phyloP scores from a whole-genome alignment of 2,888 invertebrate genomes.

The Apotomis betuletana region DNA sequence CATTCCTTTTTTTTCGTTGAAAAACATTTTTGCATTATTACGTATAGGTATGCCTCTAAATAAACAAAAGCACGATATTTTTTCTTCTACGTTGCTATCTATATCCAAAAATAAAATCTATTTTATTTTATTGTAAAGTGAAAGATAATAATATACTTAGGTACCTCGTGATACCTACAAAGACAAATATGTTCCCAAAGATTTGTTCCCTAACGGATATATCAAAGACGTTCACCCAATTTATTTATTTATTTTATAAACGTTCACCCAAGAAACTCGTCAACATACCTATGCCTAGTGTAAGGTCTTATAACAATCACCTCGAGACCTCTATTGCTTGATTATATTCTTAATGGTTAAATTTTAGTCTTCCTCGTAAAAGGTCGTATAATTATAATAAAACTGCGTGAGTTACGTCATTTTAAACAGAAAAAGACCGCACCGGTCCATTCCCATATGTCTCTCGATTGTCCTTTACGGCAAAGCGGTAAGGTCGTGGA shows the following conservation, averaged over 20 bases:
- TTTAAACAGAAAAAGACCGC: not conserved
- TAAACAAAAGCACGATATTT: too few relatives aligned
- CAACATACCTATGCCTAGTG: not conserved
- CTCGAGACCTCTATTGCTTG: not conserved
- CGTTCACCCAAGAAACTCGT: not conserved
- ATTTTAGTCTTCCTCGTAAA: not conserved
- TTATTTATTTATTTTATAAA: too few relatives aligned
- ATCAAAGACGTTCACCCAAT: not conserved
- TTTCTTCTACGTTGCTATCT: too few relatives aligned
- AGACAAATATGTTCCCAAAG: not conserved
- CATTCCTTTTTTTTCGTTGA: too few relatives aligned
- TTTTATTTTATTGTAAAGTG: not conserved
- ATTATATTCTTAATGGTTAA: not conserved
- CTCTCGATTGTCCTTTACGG: slow-evolving; percentile 14
- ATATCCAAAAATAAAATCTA: too few relatives aligned
- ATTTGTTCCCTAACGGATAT: not conserved
- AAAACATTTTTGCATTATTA: too few relatives aligned
- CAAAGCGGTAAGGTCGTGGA: slow-evolving; percentile 21
- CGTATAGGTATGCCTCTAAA: too few relatives aligned
- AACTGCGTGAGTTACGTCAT: not conserved
- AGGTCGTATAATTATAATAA: not conserved
- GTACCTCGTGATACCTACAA: not conserved
- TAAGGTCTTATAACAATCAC: not conserved
- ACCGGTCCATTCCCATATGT: not conserved
- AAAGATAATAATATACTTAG: not conserved